Percentiles rank a stretch among this genome's conserved stretches.
Conservation (phyloP, 2,113 vertebrate species). For the Elephantulus edwardii region DNA sequence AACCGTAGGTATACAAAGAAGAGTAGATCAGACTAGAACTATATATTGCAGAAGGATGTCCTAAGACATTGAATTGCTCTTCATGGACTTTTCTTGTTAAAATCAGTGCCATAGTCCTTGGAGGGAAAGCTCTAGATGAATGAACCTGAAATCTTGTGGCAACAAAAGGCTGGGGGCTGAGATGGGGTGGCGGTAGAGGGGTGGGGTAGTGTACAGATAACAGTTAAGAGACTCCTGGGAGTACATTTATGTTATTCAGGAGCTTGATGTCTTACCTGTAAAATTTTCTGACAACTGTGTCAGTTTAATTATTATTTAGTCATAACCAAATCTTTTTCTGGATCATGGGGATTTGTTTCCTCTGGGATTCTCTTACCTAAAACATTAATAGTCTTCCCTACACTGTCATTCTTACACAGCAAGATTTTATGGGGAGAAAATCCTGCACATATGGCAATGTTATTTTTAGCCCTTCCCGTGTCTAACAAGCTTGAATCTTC, state of each 20-base stretch:
- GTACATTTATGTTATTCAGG: background rate
- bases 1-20: background rate
- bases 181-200: too few relatives aligned
- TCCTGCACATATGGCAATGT: background rate
- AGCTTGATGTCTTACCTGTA: background rate
- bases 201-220: background rate
- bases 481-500: background rate
- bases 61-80: background rate
- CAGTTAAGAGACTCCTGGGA: background rate
- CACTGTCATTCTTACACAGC: background rate
- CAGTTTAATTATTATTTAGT: background rate
- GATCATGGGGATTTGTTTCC: background rate
- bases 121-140: background rate
- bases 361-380: background rate
- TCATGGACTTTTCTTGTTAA: background rate
- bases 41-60: background rate
- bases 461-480: conserved; percentile 25
- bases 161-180: background rate
- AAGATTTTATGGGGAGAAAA: conserved; percentile 12
- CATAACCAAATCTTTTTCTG: background rate
- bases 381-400: background rate
- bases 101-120: background rate
- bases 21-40: background rate
- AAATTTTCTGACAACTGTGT: background rate
- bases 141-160: background rate